These are phyloP conservation scores for Cheiracanthium punctorium DNA, from an alignment of 2,888 invertebrate species.

Conservation along the genomic window DNA sequence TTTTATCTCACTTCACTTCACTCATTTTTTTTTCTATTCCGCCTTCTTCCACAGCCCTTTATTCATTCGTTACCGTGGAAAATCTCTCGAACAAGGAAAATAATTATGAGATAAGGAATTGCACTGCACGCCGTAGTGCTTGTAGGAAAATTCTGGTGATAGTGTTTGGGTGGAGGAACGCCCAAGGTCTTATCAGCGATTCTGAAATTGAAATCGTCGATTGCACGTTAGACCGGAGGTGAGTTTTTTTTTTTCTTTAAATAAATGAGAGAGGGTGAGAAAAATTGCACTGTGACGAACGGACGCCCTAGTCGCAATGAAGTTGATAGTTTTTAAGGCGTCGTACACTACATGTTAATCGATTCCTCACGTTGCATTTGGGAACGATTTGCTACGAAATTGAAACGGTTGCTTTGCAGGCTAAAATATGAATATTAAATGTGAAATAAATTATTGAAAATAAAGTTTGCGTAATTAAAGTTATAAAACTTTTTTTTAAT, in stretches of 20 bases:
- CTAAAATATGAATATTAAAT: too few relatives aligned
- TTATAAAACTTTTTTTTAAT: too few relatives aligned
- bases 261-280: neutral
- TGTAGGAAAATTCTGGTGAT: constrained; percentile 51
- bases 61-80: constrained; percentile 20
- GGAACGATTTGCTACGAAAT: too few relatives aligned
- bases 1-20: constrained; percentile 29
- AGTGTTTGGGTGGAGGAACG: constrained; percentile 35
- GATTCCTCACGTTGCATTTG: too few relatives aligned
- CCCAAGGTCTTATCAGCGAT: constrained; percentile 57
- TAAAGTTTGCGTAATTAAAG: too few relatives aligned
- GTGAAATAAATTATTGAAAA: too few relatives aligned
- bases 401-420: too few relatives aligned
- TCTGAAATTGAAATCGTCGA: constrained; percentile 58
- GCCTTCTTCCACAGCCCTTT: constrained; percentile 2
- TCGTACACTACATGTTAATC: too few relatives aligned
- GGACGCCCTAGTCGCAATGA: neutral
- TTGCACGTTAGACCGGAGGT: neutral
- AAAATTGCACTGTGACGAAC: neutral
- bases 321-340: neutral
- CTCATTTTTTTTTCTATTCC: constrained; percentile 7
- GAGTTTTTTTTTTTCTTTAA: neutral
- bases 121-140: constrained; percentile 28
- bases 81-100: constrained; percentile 52
- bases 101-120: constrained; percentile 65